Evolutionary conservation across 2,888 invertebrate genomes (phyloP).

Genomic region (Fabriciana adippe): DNA sequence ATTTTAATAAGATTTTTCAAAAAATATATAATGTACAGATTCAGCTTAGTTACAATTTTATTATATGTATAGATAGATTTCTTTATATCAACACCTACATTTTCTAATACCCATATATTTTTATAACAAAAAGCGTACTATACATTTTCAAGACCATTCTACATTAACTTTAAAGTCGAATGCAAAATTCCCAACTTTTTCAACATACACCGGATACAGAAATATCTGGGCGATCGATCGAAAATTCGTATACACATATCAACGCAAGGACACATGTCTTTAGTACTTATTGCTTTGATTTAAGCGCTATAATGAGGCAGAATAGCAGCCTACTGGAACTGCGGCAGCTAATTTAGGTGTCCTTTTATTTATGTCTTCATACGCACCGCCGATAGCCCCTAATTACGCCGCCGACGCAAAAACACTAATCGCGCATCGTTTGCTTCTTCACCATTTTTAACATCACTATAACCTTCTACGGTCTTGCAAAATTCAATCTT

Average conservation of each 20-base stretch:
- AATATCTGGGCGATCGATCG: slow-evolving; percentile 61
- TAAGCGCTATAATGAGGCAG: slow-evolving; percentile 23
- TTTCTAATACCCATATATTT: too few species aligned
- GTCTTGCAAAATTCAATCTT: slow-evolving; percentile 10
- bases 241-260: slow-evolving; percentile 55
- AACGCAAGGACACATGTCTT: not conserved
- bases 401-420: slow-evolving; percentile 77
- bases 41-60: too few species aligned
- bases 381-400: slow-evolving; percentile 79
- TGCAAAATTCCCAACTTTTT: slow-evolving; percentile 47
- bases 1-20: too few species aligned
- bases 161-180: slow-evolving; percentile 37
- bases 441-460: slow-evolving; percentile 36
- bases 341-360: slow-evolving; percentile 67
- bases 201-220: slow-evolving; percentile 41
- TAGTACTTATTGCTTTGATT: slow-evolving; percentile 11
- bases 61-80: too few species aligned
- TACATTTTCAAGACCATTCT: not conserved
- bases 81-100: too few species aligned
- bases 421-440: slow-evolving; percentile 78
- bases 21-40: too few species aligned
- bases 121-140: too few species aligned
- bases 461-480: not conserved
- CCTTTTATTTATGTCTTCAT: slow-evolving; percentile 82
- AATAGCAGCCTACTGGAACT: slow-evolving; percentile 28